phyloP scores from a whole-genome alignment of 2,888 invertebrate species.

The Pterostichus niger region DNA sequence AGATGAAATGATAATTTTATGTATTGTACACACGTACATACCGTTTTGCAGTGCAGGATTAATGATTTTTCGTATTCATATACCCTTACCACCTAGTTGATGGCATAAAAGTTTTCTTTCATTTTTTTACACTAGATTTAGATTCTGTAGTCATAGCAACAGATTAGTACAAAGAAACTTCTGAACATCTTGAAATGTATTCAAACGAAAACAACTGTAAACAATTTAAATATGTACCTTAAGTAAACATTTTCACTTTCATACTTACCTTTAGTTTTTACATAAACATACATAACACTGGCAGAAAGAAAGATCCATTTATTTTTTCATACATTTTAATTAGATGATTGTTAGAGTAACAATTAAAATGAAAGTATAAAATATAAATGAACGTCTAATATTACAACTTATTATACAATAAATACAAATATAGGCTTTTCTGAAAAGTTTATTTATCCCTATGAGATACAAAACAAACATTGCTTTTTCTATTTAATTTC shows the following conservation, averaged over 20 bases:
- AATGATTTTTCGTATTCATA: conserved; percentile 49
- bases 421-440: conserved; percentile 73
- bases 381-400: conserved; percentile 42
- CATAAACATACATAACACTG: neutral
- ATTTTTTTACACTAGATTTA: conserved; percentile 24
- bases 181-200: conserved; percentile 6
- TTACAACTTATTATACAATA: conserved; percentile 63
- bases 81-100: conserved; percentile 20
- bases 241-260: too few species aligned
- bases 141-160: conserved; percentile 42
- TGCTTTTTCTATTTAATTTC: conserved; percentile 77
- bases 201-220: conserved; percentile 11
- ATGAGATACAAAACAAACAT: conserved; percentile 83
- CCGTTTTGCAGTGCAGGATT: conserved; percentile 35
- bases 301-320: conserved; percentile 14
- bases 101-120: conserved; percentile 31
- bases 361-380: conserved; percentile 44
- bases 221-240: neutral
- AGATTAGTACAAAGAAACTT: conserved; percentile 17
- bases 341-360: conserved; percentile 45
- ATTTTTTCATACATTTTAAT: conserved; percentile 34
- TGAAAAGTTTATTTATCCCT: conserved; percentile 82
- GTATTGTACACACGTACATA: conserved; percentile 1
- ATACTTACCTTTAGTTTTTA: neutral
- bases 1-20: neutral